Evolutionary conservation across 2,113 vertebrate genomes (phyloP).

Genomic region (Melierax canorus): DNA sequence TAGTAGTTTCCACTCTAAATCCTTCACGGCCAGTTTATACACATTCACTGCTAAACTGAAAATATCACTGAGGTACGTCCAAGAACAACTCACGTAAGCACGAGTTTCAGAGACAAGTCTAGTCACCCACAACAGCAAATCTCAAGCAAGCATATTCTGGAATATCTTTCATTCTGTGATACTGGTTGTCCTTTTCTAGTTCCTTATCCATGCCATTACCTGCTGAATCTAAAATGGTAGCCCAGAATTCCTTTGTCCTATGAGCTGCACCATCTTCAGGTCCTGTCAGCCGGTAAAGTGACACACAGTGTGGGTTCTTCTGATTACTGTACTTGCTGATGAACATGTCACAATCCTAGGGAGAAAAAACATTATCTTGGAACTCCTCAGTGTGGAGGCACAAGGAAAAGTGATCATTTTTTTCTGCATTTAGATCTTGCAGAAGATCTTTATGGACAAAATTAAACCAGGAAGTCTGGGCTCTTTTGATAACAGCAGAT

Average conservation of each 20-base stretch:
- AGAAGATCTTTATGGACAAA: not conserved
- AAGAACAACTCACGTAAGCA: not conserved
- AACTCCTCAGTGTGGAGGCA: not conserved
- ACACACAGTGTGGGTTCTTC: constrained; percentile 79
- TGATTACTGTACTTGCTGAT: constrained; percentile 84
- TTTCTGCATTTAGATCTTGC: not conserved
- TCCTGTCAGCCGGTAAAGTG: constrained; percentile 76
- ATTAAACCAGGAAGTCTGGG: not conserved
- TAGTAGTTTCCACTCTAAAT: not conserved
- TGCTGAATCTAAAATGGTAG: constrained; percentile 81
- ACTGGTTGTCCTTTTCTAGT: not conserved
- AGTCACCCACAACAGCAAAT: not conserved
- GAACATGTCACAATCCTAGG: constrained; percentile 81
- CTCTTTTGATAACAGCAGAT: not conserved
- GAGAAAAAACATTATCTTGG: not conserved
- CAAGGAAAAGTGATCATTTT: not conserved
- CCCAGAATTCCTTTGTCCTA: constrained; percentile 80
- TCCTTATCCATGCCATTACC: constrained; percentile 46
- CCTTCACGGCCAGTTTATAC: not conserved
- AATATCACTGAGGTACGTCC: not conserved
- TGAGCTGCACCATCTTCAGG: constrained; percentile 67
- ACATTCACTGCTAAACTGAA: not conserved
- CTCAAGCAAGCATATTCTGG: not conserved
- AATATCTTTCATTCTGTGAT: not conserved
- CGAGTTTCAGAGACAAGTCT: not conserved